phyloP scores from a whole-genome alignment of 2,113 vertebrate genomes.

The Ascaphus truei region DNA sequence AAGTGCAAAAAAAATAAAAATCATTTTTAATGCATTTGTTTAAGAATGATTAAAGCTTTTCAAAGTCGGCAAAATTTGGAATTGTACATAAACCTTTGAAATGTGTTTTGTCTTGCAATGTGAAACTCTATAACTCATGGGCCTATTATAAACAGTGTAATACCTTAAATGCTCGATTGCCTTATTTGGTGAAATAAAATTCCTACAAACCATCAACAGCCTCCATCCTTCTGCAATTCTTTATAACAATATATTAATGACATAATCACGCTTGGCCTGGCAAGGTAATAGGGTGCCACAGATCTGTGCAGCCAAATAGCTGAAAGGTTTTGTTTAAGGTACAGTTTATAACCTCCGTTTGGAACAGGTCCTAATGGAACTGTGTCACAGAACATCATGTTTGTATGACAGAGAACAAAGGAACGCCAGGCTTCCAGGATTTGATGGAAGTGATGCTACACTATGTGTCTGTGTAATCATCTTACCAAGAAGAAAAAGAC shows the following conservation, averaged over 20 bases:
- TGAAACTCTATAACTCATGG: conserved; percentile 43
- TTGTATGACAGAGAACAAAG: conserved; percentile 36
- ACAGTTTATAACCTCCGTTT: conserved; percentile 47
- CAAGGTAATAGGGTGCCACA: conserved; percentile 49
- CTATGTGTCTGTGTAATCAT: conserved; percentile 43
- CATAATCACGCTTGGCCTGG: conserved; percentile 39
- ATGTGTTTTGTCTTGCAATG: conserved; percentile 49
- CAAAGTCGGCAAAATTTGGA: conserved; percentile 37
- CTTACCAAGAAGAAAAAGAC: conserved; percentile 42
- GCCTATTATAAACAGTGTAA: conserved; percentile 62
- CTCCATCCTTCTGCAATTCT: conserved; percentile 46
- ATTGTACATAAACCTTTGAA: conserved; percentile 37
- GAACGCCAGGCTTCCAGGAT: conserved; percentile 41
- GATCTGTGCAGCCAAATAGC: conserved; percentile 53
- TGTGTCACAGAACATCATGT: conserved; percentile 26
- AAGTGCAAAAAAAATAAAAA: conserved; percentile 27
- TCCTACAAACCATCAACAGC: conserved; percentile 44
- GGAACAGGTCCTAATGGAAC: conserved; percentile 7
- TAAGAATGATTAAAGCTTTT: conserved; percentile 6
- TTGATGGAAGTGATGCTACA: conserved; percentile 54
- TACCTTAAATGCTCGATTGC: conserved; percentile 60
- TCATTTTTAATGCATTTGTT: conserved; percentile 48
- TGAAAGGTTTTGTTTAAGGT: conserved; percentile 46
- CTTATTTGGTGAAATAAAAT: conserved; percentile 68
- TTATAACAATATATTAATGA: conserved; percentile 51